phyloP scores from a whole-genome alignment of 2,113 vertebrate genomes.

The Misgurnus mizolepis region DNA sequence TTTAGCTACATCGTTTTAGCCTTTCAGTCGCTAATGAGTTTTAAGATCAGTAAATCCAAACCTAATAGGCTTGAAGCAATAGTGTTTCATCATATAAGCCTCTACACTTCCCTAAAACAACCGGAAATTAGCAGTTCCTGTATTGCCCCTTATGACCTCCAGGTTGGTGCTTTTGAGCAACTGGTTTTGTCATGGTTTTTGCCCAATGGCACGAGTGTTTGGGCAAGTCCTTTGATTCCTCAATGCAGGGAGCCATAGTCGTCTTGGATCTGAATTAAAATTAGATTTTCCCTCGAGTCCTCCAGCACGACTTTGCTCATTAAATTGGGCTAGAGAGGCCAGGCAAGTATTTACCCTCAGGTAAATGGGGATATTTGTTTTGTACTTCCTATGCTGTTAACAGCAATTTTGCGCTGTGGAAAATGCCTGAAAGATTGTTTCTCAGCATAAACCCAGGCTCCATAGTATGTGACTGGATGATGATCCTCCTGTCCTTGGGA shows the following conservation, averaged over 20 bases:
- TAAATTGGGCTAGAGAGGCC: constrained; percentile 52
- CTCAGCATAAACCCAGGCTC: background rate
- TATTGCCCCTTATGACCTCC: background rate
- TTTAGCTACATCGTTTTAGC: background rate
- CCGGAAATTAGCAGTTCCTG: background rate
- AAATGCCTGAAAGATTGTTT: background rate
- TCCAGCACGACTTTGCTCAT: constrained; percentile 24
- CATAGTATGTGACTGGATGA: background rate
- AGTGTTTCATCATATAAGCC: constrained; percentile 2
- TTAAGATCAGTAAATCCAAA: constrained; percentile 26
- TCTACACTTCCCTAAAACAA: background rate
- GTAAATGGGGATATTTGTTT: background rate
- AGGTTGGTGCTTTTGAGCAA: background rate
- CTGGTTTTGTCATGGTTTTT: background rate
- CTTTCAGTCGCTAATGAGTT: constrained; percentile 18
- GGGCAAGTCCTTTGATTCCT: background rate
- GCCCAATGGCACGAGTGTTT: background rate
- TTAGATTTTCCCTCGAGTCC: constrained; percentile 51
- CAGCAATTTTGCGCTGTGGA: constrained; percentile 29
- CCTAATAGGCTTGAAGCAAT: constrained; percentile 46
- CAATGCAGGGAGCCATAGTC: background rate
- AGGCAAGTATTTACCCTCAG: constrained; percentile 28
- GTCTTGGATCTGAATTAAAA: constrained; percentile 56
- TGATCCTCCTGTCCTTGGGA: background rate
- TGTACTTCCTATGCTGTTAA: background rate